phyloP scores from a whole-genome alignment of 1,140 invertebrate genomes.

The Macrobrachium rosenbergii region DNA sequence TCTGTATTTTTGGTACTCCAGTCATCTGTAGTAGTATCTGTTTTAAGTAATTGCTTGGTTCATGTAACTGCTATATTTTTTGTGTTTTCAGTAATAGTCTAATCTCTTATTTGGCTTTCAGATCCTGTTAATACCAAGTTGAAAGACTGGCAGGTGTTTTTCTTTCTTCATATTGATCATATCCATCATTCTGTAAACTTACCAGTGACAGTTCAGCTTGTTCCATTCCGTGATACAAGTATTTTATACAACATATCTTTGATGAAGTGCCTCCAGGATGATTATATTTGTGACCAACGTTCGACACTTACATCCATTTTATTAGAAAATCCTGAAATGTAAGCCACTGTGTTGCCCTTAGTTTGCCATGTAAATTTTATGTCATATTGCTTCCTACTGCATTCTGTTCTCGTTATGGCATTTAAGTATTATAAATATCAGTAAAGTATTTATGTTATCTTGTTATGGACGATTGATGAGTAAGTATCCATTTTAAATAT shows the following conservation, averaged over 20 bases:
- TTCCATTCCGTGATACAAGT: not conserved
- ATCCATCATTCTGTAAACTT: conserved; percentile 8
- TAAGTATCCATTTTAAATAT: too few relatives aligned
- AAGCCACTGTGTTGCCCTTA: not conserved
- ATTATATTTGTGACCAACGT: not conserved
- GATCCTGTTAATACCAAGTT: conserved; percentile 5
- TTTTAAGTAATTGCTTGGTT: too few relatives aligned
- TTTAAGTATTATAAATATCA: too few relatives aligned
- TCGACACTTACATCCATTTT: not conserved
- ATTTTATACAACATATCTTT: conserved; percentile 33
- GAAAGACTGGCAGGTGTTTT: conserved; percentile 49
- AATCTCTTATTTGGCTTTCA: not conserved
- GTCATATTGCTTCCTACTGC: too few relatives aligned
- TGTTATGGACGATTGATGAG: too few relatives aligned
- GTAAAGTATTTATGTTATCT: too few relatives aligned
- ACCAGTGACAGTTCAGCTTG: conserved; percentile 37
- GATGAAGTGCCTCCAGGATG: conserved; percentile 28
- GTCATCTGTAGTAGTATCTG: too few relatives aligned
- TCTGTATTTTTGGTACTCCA: too few relatives aligned
- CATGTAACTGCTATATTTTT: too few relatives aligned
- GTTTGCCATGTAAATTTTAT: not conserved
- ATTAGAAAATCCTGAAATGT: not conserved
- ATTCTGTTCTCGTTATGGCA: too few relatives aligned
- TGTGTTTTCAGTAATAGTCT: not conserved
- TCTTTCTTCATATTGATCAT: conserved; percentile 35